phyloP scores from a whole-genome alignment of 2,888 invertebrate species.

The Eupithecia dodoneata region DNA sequence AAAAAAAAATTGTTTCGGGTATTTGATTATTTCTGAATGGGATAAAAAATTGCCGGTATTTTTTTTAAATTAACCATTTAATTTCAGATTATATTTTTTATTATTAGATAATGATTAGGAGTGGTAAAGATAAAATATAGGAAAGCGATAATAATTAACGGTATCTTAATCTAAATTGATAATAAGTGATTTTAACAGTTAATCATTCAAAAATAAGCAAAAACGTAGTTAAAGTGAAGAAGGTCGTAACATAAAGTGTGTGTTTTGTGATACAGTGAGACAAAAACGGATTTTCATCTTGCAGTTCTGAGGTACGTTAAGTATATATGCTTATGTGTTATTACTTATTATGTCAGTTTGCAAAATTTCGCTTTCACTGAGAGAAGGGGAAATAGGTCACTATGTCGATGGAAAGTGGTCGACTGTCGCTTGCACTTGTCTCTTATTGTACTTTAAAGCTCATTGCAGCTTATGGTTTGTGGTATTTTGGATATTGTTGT shows the following conservation, averaged over 20 bases:
- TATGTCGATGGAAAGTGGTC: constrained; percentile 15
- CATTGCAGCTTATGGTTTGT: constrained; percentile 1
- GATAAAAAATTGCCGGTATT: neutral
- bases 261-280: constrained; percentile 1
- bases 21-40: constrained; percentile 18
- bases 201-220: constrained; percentile 9
- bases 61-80: neutral
- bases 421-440: neutral
- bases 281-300: constrained; percentile 7
- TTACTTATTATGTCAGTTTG: constrained; percentile 23
- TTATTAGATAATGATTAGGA: neutral
- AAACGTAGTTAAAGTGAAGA: neutral
- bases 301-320: neutral
- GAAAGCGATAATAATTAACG: neutral
- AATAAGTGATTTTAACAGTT: neutral
- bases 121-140: neutral
- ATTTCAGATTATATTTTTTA: neutral
- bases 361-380: constrained; percentile 22
- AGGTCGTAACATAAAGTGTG: neutral
- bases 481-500: neutral
- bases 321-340: neutral
- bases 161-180: neutral
- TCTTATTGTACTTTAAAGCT: constrained; percentile 8
- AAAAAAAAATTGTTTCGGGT: constrained; percentile 7
- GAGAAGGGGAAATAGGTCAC: constrained; percentile 15